Conservation (phyloP, 1,140 invertebrate species). For the Bombus huntii region DNA sequence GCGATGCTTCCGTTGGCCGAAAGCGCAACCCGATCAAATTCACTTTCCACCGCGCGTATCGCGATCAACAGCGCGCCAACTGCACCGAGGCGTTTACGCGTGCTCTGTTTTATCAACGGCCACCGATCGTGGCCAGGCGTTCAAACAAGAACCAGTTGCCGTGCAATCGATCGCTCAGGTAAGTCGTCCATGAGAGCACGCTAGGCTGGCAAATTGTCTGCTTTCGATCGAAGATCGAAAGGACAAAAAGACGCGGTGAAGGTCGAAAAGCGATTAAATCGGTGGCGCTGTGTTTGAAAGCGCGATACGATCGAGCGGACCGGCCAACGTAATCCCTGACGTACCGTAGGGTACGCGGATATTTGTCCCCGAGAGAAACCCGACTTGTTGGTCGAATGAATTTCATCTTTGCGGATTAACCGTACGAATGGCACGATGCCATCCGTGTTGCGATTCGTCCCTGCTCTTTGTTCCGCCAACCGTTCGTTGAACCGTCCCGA, state of each 20-base stretch:
- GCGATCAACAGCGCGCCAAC: conserved; percentile 13
- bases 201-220: not conserved
- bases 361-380: conserved; percentile 48
- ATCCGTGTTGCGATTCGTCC: conserved; percentile 28
- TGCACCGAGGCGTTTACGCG: not conserved
- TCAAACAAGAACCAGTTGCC: conserved; percentile 10
- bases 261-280: conserved; percentile 52
- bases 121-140: conserved; percentile 2
- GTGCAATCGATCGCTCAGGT: conserved; percentile 14
- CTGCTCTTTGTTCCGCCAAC: not conserved
- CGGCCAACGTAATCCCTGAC: conserved; percentile 42
- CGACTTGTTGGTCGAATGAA: conserved; percentile 36
- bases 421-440: conserved; percentile 43
- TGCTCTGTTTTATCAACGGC: conserved; percentile 20
- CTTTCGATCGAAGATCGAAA: not conserved
- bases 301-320: conserved; percentile 50
- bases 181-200: not conserved
- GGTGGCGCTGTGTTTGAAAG: not conserved
- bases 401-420: conserved; percentile 53
- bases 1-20: conserved; percentile 12
- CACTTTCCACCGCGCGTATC: conserved; percentile 39
- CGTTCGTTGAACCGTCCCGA: not conserved
- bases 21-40: conserved; percentile 27
- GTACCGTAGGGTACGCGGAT: conserved; percentile 1
- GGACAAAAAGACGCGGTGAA: not conserved